phyloP scores from a whole-genome alignment of 1,140 invertebrate genomes.

The Meloidogyne hapla region DNA sequence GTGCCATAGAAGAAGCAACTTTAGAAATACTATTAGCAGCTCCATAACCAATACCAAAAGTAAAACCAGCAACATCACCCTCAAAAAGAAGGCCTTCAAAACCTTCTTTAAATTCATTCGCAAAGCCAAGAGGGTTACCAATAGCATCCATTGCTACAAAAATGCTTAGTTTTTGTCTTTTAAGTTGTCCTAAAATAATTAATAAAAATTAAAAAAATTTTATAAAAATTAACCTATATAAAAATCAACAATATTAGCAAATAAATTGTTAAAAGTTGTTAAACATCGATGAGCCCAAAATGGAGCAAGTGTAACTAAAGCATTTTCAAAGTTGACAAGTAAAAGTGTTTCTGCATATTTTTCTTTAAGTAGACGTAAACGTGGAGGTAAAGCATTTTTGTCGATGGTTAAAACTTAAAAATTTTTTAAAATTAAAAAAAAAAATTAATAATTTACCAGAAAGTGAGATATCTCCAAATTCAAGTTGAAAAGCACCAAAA shows the following conservation, averaged over 20 bases:
- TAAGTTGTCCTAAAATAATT: slow-evolving; percentile 73
- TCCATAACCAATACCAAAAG: slow-evolving; percentile 94
- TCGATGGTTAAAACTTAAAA: slow-evolving; percentile 65
- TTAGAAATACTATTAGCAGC: slow-evolving; percentile 94
- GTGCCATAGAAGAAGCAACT: slow-evolving; percentile 78
- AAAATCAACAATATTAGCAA: slow-evolving; percentile 57
- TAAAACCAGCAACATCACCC: slow-evolving; percentile 80
- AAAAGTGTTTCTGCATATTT: slow-evolving; percentile 83
- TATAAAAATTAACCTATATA: too few species aligned
- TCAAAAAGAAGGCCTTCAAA: slow-evolving; percentile 86
- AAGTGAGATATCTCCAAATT: slow-evolving; percentile 50
- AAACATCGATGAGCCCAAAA: slow-evolving; percentile 64
- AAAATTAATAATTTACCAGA: slow-evolving; percentile 34
- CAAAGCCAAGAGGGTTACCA: slow-evolving; percentile 90
- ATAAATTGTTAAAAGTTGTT: slow-evolving; percentile 61
- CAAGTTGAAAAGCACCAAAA: slow-evolving; percentile 77
- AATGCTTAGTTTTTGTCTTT: slow-evolving; percentile 90
- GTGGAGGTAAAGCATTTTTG: slow-evolving; percentile 75
- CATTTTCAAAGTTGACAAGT: slow-evolving; percentile 83
- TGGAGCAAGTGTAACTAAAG: slow-evolving; percentile 76
- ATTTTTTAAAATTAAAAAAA: background rate
- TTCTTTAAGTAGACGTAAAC: slow-evolving; percentile 79
- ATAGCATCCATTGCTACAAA: slow-evolving; percentile 93
- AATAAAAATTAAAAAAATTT: background rate
- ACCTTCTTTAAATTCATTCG: slow-evolving; percentile 91